Percentiles rank a stretch among this genome's conserved stretches.
Conservation (phyloP, 1,140 invertebrate genomes). For the Drosophila orosa region DNA sequence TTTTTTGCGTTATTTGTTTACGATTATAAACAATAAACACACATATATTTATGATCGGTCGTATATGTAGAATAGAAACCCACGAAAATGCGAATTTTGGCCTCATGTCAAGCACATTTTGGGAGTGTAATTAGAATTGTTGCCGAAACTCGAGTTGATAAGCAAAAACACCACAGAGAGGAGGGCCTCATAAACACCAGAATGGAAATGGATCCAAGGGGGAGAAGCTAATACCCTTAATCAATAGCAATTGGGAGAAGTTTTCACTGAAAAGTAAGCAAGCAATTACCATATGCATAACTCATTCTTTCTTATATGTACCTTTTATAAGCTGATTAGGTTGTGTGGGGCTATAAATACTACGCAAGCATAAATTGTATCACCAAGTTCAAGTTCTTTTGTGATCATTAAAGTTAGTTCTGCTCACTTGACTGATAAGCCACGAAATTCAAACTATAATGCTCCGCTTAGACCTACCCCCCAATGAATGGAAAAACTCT, state of each 20-base stretch:
- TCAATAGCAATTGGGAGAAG: not conserved
- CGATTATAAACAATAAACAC: conserved; percentile 64
- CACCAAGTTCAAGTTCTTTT: conserved; percentile 4
- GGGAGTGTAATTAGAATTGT: conserved; percentile 54
- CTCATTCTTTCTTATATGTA: not conserved
- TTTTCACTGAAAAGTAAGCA: not conserved
- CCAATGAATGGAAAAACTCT: conserved; percentile 28
- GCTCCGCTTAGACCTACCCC: not conserved
- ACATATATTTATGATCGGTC: conserved; percentile 51
- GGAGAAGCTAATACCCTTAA: conserved; percentile 8
- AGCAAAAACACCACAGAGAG: conserved; percentile 10
- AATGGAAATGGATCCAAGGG: conserved; percentile 15
- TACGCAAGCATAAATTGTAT: not conserved
- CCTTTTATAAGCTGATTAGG: not conserved
- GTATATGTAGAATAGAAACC: conserved; percentile 49
- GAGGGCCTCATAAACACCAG: conserved; percentile 10
- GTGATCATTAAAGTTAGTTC: conserved; percentile 10
- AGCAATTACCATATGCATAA: not conserved
- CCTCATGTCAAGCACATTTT: conserved; percentile 34
- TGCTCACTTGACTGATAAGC: conserved; percentile 38
- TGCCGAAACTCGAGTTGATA: conserved; percentile 40
- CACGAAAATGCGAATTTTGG: conserved; percentile 41
- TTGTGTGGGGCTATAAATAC: conserved; percentile 5
- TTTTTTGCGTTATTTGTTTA: conserved; percentile 43
- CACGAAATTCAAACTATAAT: conserved; percentile 9